phyloP scores from a whole-genome alignment of 2,113 vertebrate genomes.

The Oreotrochilus melanogaster region DNA sequence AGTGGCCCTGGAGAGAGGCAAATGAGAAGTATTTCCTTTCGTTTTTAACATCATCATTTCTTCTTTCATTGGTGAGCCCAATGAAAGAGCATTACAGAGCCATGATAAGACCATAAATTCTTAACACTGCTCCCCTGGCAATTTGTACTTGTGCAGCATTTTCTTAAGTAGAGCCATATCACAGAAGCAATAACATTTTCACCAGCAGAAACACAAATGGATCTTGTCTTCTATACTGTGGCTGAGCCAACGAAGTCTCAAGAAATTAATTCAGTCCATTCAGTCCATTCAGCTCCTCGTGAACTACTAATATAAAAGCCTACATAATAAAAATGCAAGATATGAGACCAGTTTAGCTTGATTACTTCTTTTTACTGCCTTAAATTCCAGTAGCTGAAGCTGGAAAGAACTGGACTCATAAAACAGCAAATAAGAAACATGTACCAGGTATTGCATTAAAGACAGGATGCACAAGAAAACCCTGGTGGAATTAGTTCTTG shows the following conservation, averaged over 20 bases:
- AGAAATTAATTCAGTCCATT: constrained; percentile 8
- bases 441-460: not conserved
- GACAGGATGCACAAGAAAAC: not conserved
- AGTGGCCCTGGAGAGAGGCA: not conserved
- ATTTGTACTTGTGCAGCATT: constrained; percentile 1
- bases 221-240: not conserved
- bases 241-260: not conserved
- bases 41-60: not conserved
- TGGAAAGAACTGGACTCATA: not conserved
- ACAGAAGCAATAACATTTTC: constrained; percentile 31
- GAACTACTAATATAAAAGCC: not conserved
- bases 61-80: constrained; percentile 5
- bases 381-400: not conserved
- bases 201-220: not conserved
- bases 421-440: not conserved
- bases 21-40: constrained; percentile 10
- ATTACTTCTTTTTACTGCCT: constrained; percentile 2
- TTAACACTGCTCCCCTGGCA: not conserved
- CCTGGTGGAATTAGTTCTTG: not conserved
- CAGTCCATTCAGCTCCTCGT: not conserved
- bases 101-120: constrained; percentile 43
- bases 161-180: not conserved
- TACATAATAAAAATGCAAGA: not conserved
- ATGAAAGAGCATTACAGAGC: constrained; percentile 53
- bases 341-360: not conserved